Conservation (phyloP, 1,140 invertebrate species). For the Muscidifurax raptorellus region DNA sequence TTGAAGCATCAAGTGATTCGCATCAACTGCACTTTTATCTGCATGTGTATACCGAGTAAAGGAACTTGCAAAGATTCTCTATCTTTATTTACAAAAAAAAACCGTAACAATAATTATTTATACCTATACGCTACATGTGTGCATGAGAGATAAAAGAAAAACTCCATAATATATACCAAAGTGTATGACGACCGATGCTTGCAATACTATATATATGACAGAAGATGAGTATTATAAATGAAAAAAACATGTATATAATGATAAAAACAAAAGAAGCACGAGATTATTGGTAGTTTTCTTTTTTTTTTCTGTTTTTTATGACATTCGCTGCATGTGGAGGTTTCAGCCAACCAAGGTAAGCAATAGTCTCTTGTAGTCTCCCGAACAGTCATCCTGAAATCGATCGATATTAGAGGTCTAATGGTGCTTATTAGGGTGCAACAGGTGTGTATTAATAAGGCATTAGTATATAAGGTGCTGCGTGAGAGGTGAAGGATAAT, state of each 20-base stretch:
- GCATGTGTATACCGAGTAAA: neutral
- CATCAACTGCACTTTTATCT: neutral
- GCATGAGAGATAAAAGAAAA: neutral
- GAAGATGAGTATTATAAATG: neutral
- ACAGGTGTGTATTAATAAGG: constrained; percentile 30
- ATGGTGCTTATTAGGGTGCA: constrained; percentile 21
- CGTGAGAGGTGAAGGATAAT: neutral
- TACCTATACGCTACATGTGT: neutral
- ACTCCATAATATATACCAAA: constrained; percentile 6
- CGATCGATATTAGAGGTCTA: constrained; percentile 63
- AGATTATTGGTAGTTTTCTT: constrained; percentile 6
- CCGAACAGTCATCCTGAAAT: constrained; percentile 92
- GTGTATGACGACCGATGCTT: neutral
- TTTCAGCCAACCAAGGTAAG: constrained; percentile 86
- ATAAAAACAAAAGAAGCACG: constrained; percentile 18
- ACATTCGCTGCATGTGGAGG: neutral
- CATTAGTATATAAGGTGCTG: constrained; percentile 15
- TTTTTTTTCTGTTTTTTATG: neutral
- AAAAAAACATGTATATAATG: neutral
- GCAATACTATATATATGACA: constrained; percentile 13
- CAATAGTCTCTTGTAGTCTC: constrained; percentile 94
- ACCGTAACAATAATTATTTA: neutral
- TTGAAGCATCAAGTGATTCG: neutral
- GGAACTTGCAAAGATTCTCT: neutral
- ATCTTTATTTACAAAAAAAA: constrained; percentile 18